phyloP scores from a whole-genome alignment of 2,888 invertebrate genomes.

The Eupsilia transversa region DNA sequence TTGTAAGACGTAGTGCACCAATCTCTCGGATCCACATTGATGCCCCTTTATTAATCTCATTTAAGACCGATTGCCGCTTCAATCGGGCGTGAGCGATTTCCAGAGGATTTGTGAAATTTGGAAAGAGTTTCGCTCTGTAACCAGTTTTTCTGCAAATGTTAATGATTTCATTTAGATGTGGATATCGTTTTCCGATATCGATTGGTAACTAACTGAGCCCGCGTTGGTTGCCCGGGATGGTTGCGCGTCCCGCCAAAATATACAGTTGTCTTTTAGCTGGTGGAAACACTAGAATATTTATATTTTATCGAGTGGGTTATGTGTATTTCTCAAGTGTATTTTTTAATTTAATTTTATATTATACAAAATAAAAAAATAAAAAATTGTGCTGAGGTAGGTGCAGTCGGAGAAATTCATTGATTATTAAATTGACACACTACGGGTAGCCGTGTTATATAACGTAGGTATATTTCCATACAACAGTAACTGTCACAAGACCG shows the following conservation, averaged over 20 bases:
- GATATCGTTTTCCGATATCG: slow-evolving; percentile 71
- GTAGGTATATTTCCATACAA: no score
- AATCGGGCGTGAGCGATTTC: slow-evolving; percentile 74
- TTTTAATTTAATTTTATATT: not conserved
- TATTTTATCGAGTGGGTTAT: not conserved
- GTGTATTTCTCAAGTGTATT: no score
- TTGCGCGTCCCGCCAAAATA: slow-evolving; percentile 26
- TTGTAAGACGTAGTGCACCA: slow-evolving; percentile 61
- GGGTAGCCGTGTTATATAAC: no score
- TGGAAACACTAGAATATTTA: not conserved
- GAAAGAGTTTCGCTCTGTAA: slow-evolving; percentile 62
- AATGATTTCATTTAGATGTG: slow-evolving; percentile 66
- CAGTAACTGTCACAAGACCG: not conserved
- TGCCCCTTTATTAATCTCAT: slow-evolving; percentile 79
- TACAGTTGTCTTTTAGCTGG: slow-evolving; percentile 2
- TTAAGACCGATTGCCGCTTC: slow-evolving; percentile 77
- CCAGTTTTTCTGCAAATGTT: slow-evolving; percentile 68
- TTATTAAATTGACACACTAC: not conserved
- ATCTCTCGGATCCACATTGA: slow-evolving; percentile 66
- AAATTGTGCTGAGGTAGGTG: not conserved
- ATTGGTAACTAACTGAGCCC: slow-evolving; percentile 28
- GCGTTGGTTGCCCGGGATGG: not conserved
- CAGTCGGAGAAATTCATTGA: not conserved
- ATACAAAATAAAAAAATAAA: no score
- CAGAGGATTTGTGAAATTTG: slow-evolving; percentile 69